Evolutionary conservation across 2,888 invertebrate species (phyloP).

Genomic region (Rhabditophanes sp.): DNA sequence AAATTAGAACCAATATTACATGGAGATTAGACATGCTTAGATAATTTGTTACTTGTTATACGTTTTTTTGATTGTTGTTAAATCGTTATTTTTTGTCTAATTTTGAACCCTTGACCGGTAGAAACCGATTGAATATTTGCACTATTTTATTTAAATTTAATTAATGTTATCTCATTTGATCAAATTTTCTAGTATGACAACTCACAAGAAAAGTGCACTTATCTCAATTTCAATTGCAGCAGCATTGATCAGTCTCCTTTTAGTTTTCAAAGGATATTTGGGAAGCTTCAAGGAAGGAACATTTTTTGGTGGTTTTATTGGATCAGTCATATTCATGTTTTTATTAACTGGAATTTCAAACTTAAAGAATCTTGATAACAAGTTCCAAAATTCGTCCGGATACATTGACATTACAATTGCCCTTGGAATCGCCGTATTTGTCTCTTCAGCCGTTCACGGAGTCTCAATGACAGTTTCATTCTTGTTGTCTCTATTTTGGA

Average conservation of each 20-base stretch:
- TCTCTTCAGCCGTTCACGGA: slow-evolving; percentile 18
- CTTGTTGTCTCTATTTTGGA: slow-evolving; percentile 14
- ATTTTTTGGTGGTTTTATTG: slow-evolving; percentile 14
- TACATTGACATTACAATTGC: slow-evolving; percentile 15
- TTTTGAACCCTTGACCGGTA: too few species aligned
- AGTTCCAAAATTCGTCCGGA: too few species aligned
- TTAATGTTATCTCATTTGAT: neutral
- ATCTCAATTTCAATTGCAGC: neutral
- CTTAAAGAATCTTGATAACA: slow-evolving; percentile 16
- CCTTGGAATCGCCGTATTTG: slow-evolving; percentile 11
- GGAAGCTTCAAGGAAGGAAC: slow-evolving; percentile 16
- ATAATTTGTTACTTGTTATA: slow-evolving; percentile 8
- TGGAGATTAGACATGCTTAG: slow-evolving; percentile 18
- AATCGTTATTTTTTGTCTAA: too few species aligned
- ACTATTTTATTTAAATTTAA: neutral
- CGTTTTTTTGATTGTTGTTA: slow-evolving; percentile 5
- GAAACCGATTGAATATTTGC: too few species aligned
- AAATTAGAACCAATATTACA: slow-evolving; percentile 5
- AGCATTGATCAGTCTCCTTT: neutral
- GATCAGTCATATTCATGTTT: slow-evolving; percentile 21
- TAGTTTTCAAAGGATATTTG: slow-evolving; percentile 12
- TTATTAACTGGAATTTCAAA: slow-evolving; percentile 18
- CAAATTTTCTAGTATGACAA: too few species aligned
- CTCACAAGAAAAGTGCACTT: slow-evolving; percentile 4
- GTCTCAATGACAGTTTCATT: slow-evolving; percentile 19